phyloP scores from a whole-genome alignment of 2,888 invertebrate species.

The Ennomos fuscantarius region DNA sequence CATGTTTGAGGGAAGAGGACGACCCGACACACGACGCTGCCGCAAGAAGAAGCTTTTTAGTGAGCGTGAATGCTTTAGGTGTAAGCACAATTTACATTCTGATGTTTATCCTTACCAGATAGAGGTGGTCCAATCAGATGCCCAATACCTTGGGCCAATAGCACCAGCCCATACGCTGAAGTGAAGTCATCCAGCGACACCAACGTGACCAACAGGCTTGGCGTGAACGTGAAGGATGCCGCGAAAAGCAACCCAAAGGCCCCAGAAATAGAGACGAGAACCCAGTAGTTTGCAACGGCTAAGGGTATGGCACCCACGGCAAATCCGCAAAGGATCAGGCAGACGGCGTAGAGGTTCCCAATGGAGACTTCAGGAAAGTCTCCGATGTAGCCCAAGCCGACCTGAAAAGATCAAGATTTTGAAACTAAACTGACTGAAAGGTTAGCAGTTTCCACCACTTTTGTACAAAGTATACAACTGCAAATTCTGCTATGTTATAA shows the following conservation, averaged over 20 bases:
- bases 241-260: conserved; percentile 96
- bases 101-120: conserved; percentile 86
- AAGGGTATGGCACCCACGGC: conserved; percentile 86
- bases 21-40: no score
- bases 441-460: no score
- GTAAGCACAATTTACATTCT: no score
- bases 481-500: no score
- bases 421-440: no score
- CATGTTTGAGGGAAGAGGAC: no score
- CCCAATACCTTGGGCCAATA: conserved; percentile 96
- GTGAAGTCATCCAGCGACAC: conserved; percentile 96
- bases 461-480: no score
- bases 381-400: conserved; percentile 94
- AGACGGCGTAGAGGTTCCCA: conserved; percentile 92
- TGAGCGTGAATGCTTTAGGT: no score
- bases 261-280: conserved; percentile 81
- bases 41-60: no score
- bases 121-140: conserved; percentile 96
- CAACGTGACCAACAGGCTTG: conserved; percentile 94
- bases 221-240: conserved; percentile 96
- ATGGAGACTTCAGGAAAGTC: conserved; percentile 94
- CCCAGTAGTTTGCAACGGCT: conserved; percentile 76
- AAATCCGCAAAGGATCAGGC: conserved; percentile 88
- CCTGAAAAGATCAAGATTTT: conserved; percentile 72
- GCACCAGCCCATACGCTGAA: conserved; percentile 94